phyloP scores from a whole-genome alignment of 1,140 invertebrate genomes.

The Maniola jurtina region DNA sequence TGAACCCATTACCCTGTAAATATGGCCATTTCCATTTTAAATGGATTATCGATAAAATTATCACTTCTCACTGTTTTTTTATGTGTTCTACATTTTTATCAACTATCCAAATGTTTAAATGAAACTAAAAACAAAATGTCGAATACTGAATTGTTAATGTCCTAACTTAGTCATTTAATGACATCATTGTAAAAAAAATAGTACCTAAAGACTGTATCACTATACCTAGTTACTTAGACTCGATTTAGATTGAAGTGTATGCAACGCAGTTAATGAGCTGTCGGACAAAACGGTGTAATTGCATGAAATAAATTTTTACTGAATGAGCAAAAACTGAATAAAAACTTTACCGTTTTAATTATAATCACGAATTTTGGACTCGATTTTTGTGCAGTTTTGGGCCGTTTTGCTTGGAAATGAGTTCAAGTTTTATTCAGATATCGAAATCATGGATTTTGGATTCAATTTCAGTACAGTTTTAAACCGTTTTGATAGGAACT shows the following conservation, averaged over 20 bases:
- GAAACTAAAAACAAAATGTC: conserved; percentile 6
- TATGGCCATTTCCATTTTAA: conserved; percentile 36
- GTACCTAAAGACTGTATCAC: conserved; percentile 69
- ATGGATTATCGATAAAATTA: conserved; percentile 29
- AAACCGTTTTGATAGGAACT: too few relatives aligned
- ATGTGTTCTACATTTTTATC: conserved; percentile 6
- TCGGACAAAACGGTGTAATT: too few relatives aligned
- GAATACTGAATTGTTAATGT: conserved; percentile 30
- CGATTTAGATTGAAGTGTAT: conserved; percentile 21
- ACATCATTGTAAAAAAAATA: conserved; percentile 63
- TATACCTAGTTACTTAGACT: conserved; percentile 38
- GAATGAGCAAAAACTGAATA: too few relatives aligned
- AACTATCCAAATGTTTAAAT: conserved; percentile 1
- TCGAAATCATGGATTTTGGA: too few relatives aligned
- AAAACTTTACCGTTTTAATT: too few relatives aligned
- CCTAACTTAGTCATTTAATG: conserved; percentile 56
- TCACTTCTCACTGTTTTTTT: conserved; percentile 5
- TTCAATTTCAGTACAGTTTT: too few relatives aligned
- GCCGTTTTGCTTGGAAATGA: too few relatives aligned
- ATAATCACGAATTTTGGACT: too few relatives aligned
- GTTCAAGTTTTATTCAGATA: too few relatives aligned
- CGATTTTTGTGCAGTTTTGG: too few relatives aligned
- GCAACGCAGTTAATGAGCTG: conserved; percentile 16
- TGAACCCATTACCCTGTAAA: conserved; percentile 26
- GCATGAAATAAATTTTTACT: neutral